Evolutionary conservation across 2,888 invertebrate species (phyloP), one percentile per base, ranked within the genome.

Genomic region (Tenthredo mesomela): DNA sequence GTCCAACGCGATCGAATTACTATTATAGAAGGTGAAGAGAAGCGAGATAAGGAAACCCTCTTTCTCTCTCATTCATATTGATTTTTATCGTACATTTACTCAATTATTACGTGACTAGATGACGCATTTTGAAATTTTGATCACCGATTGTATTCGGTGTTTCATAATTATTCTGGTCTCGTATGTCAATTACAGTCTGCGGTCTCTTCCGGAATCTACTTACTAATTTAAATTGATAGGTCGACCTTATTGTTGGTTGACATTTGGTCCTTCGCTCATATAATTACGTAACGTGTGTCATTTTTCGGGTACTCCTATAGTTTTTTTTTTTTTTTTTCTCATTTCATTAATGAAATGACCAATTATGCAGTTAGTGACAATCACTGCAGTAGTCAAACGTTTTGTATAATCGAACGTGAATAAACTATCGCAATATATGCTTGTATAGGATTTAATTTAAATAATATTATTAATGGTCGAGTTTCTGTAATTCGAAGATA

Each of bases 11-110:
- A 67, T 82, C 82, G 65, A 29, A 82, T 82, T 80, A 80, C 61
- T 80, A n/a, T 61, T 80, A 50, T 67, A 82, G 37, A 77, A 54
- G 77, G 70, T 77, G 40, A 67, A 84, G 77, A 73, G 54, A 85
- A 65, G 77, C 84, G 78, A 85, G 86, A 21, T 10, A 21, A 82
- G 54, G 84, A 65, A 84, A 85, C 77, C 83, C 82, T 77, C 25
- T 73, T 50, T 84, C 84, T 85, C 85, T 84, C 85, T 84, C 85
- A 71, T 86, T 86, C 71, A 78, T 92, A 91, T 92, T 89, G 92
- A 91, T 61, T 61, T 61, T 54, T 54, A 54, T n/a, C 21, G 1
- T 61, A 61, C 9, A 25, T 61, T 61, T 61, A 61, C 25, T 92
- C 91, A 70, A 70, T 70, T 70, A 61, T 61, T 25, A 61, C 61